Conservation (phyloP, 2,888 invertebrate genomes). For the Tiphia femorata region DNA sequence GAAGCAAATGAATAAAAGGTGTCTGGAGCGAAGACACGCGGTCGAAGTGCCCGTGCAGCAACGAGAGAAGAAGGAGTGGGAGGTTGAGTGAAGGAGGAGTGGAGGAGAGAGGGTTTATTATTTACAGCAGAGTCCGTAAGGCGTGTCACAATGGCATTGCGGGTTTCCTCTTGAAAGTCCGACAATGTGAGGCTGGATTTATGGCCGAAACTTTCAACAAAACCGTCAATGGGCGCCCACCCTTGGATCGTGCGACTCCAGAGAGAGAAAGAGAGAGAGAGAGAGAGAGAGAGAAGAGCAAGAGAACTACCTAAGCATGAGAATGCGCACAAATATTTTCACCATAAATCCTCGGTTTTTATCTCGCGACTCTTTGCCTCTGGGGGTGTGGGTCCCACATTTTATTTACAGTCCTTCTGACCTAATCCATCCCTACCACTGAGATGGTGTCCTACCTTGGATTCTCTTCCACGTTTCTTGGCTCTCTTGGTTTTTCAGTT, state of each 20-base stretch:
- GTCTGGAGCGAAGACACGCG: slow-evolving; percentile 18
- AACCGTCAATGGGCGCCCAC: slow-evolving; percentile 65
- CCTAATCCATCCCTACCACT: slow-evolving; percentile 50
- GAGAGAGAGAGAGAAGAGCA: too few relatives aligned
- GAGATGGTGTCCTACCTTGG: slow-evolving; percentile 11
- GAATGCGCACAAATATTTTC: slow-evolving; percentile 63
- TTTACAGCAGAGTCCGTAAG: slow-evolving; percentile 64
- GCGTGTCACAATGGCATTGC: slow-evolving; percentile 67
- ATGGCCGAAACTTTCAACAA: slow-evolving; percentile 67
- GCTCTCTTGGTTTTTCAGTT: background rate
- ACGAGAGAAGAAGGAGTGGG: slow-evolving; percentile 15
- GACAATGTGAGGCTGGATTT: slow-evolving; percentile 65
- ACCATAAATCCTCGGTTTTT: slow-evolving; percentile 61
- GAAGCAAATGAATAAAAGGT: background rate
- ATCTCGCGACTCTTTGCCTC: too few relatives aligned
- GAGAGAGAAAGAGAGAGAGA: too few relatives aligned
- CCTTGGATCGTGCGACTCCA: too few relatives aligned
- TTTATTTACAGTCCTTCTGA: slow-evolving; percentile 56
- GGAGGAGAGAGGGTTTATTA: slow-evolving; percentile 54
- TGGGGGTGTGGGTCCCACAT: too few relatives aligned
- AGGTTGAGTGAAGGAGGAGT: too few relatives aligned
- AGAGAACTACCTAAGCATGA: slow-evolving; percentile 42
- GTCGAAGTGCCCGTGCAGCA: background rate
- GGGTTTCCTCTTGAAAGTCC: slow-evolving; percentile 68
- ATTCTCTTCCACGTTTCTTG: slow-evolving; percentile 27